Evolutionary conservation across 1,140 invertebrate species (phyloP).

Genomic region (Dinothrombium tinctorium): DNA sequence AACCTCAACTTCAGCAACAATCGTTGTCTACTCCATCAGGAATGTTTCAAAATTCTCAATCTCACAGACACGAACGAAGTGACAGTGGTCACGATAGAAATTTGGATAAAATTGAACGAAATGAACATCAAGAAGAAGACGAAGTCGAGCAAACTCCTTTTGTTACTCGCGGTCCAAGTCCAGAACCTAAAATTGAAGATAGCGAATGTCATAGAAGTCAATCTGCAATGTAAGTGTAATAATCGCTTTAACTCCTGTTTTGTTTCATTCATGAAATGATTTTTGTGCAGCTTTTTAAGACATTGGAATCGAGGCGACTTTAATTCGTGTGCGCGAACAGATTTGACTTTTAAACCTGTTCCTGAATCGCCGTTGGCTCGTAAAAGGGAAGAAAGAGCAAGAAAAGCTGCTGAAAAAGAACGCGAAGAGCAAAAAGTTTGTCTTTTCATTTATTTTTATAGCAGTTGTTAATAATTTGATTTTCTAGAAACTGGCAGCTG

Average conservation of each 20-base stretch:
- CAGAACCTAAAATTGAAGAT: slow-evolving; percentile 74
- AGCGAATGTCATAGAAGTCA: slow-evolving; percentile 81
- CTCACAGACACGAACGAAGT: background rate
- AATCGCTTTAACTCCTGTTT: too few relatives aligned
- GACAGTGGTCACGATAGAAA: background rate
- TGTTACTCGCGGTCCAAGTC: slow-evolving; percentile 44
- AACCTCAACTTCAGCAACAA: background rate
- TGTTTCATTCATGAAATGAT: slow-evolving; percentile 2
- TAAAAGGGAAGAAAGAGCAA: slow-evolving; percentile 60
- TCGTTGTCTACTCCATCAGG: background rate
- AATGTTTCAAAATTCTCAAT: background rate
- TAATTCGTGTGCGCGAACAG: slow-evolving; percentile 81
- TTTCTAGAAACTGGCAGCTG: slow-evolving; percentile 1
- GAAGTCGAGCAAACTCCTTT: slow-evolving; percentile 41
- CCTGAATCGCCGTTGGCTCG: slow-evolving; percentile 74
- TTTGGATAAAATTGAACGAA: slow-evolving; percentile 4
- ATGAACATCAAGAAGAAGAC: slow-evolving; percentile 12
- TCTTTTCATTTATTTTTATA: background rate
- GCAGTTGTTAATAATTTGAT: background rate
- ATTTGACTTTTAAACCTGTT: slow-evolving; percentile 86
- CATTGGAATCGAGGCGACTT: slow-evolving; percentile 87
- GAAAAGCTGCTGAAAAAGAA: slow-evolving; percentile 67
- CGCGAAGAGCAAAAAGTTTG: slow-evolving; percentile 35
- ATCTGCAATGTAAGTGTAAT: slow-evolving; percentile 59
- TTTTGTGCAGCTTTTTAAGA: slow-evolving; percentile 45